Conservation (phyloP, 2,888 invertebrate species). For the Exephanes ischioxanthus region DNA sequence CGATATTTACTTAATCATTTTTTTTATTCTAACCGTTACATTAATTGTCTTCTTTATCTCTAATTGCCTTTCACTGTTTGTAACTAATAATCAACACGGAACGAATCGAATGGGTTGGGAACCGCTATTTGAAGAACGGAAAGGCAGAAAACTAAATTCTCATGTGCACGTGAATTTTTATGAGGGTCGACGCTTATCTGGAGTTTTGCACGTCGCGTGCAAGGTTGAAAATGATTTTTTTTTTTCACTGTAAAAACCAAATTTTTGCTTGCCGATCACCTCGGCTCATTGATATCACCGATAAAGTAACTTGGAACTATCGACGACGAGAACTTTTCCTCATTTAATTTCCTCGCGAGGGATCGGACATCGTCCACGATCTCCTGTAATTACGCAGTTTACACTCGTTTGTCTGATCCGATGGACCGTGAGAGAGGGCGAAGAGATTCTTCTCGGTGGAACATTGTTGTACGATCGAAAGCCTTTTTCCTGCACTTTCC, state of each 20-base stretch:
- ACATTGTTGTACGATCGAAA: slow-evolving; percentile 17
- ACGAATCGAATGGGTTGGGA: background rate
- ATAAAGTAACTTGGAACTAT: background rate
- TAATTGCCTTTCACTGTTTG: slow-evolving; percentile 3
- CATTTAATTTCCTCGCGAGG: slow-evolving; percentile 50
- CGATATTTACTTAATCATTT: slow-evolving; percentile 22
- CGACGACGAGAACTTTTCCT: background rate
- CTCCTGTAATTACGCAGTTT: slow-evolving; percentile 87
- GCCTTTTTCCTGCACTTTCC: slow-evolving; percentile 17
- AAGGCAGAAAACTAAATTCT: background rate
- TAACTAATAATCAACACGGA: slow-evolving; percentile 19
- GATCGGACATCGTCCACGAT: slow-evolving; percentile 87
- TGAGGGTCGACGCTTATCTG: slow-evolving; percentile 9
- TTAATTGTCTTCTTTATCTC: slow-evolving; percentile 7
- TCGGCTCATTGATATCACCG: background rate
- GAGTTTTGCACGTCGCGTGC: background rate
- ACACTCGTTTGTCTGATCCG: slow-evolving; percentile 86
- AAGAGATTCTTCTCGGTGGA: slow-evolving; percentile 8
- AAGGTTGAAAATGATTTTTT: background rate
- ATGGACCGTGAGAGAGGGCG: slow-evolving; percentile 3
- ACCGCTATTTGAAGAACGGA: background rate
- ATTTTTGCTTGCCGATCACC: background rate
- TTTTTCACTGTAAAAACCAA: background rate
- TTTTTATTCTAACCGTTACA: background rate
- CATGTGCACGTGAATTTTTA: slow-evolving; percentile 39